Evolutionary conservation across 2,113 vertebrate species (phyloP), one percentile per base, ranked within the genome.

Genomic region (Mobula birostris): DNA sequence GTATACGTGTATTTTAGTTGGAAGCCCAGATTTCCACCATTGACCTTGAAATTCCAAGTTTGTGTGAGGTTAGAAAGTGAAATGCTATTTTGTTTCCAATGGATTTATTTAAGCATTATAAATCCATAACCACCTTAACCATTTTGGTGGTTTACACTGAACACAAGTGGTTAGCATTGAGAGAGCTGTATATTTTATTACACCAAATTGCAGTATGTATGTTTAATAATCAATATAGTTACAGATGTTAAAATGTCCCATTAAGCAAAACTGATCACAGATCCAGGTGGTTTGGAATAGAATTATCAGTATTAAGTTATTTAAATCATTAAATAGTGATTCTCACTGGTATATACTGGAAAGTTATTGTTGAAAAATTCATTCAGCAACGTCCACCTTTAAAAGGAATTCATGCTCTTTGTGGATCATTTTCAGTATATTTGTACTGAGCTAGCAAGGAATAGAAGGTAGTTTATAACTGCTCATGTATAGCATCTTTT

Each of bases 321-420:
- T 93, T 21, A 24, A 93, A 74, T 29, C 21, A 76, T 48, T 92
- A 68, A 70, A 72, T 74, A 0, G 36, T 21, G 4, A 48, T 40
- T 93, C 74, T 76, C 91, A 36, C 32, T 0, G 14, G 9, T 74
- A 93, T 91, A 32, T 70, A 21, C 58, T 66, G 63, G 66, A 56
- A 93, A 74, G 48, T 74, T 72, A 92, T 72, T 29, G 19, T 74
- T 27, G 91, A 12, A 56, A 9, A 93, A 29, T 93, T 56, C 36
- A 93, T 93, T 93, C 70, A 76, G 24, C 24, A 93, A 93, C 68
- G 70, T 56, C 70, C 56, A 14, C 15, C 21, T 40, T 93, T 48
- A 74, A 93, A 93, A 29, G 40, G 91, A 29, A 24, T 93, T 40
- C 66, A 40, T 93, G 91, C 48, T 70, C 36, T 93, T 93, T 93